These are phyloP conservation scores for Sinodicranocentrus sp. DNA, from an alignment of 2,888 invertebrate species.

Conservation along the genomic window DNA sequence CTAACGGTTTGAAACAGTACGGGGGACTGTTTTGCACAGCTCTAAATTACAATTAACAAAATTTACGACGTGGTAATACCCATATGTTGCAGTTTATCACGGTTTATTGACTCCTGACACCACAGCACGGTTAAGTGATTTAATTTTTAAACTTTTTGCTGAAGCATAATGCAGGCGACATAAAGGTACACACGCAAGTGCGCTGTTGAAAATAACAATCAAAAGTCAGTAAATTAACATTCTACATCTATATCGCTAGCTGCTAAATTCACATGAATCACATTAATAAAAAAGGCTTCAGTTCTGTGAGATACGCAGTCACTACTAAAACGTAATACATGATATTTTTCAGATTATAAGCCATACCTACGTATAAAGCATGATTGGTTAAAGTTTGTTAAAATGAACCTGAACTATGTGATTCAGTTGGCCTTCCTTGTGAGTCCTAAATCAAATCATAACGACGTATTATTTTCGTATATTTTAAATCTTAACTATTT, in stretches of 20 bases:
- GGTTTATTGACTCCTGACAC: constrained; percentile 48
- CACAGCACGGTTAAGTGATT: constrained; percentile 42
- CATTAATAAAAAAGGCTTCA: constrained; percentile 67
- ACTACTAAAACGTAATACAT: neutral
- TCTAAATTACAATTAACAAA: neutral
- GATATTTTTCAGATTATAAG: no score
- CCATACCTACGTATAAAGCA: no score
- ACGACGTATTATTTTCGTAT: no score
- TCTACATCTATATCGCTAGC: constrained; percentile 23
- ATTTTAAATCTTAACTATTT: no score
- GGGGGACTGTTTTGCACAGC: no score
- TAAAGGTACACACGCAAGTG: constrained; percentile 45
- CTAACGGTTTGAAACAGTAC: no score
- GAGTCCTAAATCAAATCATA: no score
- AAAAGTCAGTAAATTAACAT: constrained; percentile 32
- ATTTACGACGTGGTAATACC: constrained; percentile 40
- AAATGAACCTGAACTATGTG: no score
- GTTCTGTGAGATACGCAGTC: constrained; percentile 63
- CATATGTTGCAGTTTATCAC: constrained; percentile 49
- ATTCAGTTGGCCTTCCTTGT: no score
- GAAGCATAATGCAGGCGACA: constrained; percentile 15
- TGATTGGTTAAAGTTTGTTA: no score
- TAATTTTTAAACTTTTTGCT: constrained; percentile 18
- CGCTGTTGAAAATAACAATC: constrained; percentile 54
- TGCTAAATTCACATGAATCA: constrained; percentile 64